Conservation (phyloP, 2,888 invertebrate genomes). For the Aproaerema taeniolella region DNA sequence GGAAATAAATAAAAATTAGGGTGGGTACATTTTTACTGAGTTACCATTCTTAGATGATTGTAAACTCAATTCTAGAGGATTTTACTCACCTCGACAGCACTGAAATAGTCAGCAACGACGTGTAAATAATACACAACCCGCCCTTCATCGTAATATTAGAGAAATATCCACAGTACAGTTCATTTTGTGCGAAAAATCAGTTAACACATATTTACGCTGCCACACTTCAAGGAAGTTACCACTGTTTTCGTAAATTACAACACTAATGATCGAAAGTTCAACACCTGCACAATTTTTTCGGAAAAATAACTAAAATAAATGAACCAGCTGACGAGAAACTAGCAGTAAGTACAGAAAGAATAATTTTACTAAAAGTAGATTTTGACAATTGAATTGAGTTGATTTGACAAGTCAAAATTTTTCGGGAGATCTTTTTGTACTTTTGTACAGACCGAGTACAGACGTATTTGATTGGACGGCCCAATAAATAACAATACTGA, state of each 20-base stretch:
- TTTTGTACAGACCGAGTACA: too few species aligned
- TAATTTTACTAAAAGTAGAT: slow-evolving; percentile 40
- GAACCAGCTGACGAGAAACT: slow-evolving; percentile 20
- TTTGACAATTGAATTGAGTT: slow-evolving; percentile 34
- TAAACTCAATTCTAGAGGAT: background rate
- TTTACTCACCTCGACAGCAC: slow-evolving; percentile 74
- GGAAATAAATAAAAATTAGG: slow-evolving; percentile 8
- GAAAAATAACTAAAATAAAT: slow-evolving; percentile 1
- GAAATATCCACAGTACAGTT: slow-evolving; percentile 66
- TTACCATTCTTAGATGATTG: too few species aligned
- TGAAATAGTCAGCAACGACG: slow-evolving; percentile 78
- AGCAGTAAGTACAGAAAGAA: too few species aligned
- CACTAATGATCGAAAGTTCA: background rate
- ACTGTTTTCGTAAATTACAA: background rate
- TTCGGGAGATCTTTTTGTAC: slow-evolving; percentile 15
- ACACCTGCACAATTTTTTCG: too few species aligned
- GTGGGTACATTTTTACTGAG: too few species aligned
- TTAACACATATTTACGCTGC: slow-evolving; percentile 51
- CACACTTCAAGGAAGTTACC: slow-evolving; percentile 18
- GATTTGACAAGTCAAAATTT: slow-evolving; percentile 36
- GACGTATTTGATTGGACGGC: too few species aligned
- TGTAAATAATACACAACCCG: slow-evolving; percentile 76
- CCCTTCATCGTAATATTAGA: slow-evolving; percentile 79
- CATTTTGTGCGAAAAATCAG: slow-evolving; percentile 67
- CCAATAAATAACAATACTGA: too few species aligned